These are phyloP conservation scores for Callopanchax toddi DNA, from an alignment of 2,113 vertebrate genomes.

Conservation along the genomic window DNA sequence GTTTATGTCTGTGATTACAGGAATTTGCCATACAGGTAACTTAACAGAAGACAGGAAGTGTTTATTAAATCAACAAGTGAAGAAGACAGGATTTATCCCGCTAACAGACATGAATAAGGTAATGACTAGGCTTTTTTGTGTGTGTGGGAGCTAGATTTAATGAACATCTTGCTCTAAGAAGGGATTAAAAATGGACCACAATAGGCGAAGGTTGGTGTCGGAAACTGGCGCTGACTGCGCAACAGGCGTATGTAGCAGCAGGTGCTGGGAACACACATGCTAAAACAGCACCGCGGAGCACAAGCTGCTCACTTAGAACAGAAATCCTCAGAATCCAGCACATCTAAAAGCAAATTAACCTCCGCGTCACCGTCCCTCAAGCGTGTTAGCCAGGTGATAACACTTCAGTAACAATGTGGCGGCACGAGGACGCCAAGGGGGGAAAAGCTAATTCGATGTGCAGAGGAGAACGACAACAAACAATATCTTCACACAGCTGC, in stretches of 20 bases:
- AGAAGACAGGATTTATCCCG: no score
- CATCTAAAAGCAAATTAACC: constrained; percentile 54
- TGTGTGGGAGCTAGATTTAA: no score
- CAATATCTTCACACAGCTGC: not conserved
- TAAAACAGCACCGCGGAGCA: constrained; percentile 47
- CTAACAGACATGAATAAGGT: no score
- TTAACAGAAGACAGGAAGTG: no score
- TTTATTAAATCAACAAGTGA: no score
- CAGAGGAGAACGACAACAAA: constrained; percentile 16
- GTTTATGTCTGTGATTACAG: no score
- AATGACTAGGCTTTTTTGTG: no score
- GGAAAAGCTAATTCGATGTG: constrained; percentile 38
- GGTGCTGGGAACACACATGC: constrained; percentile 46
- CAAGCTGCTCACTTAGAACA: constrained; percentile 51
- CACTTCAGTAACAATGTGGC: constrained; percentile 6
- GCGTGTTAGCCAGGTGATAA: constrained; percentile 25
- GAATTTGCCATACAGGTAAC: no score
- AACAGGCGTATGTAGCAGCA: constrained; percentile 46
- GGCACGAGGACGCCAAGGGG: not conserved
- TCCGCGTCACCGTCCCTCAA: constrained; percentile 18
- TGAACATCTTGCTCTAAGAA: constrained; percentile 1
- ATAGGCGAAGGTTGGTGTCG: constrained; percentile 15
- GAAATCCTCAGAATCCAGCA: constrained; percentile 12
- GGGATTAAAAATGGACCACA: constrained; percentile 17
- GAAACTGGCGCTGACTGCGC: constrained; percentile 24